Evolutionary conservation across 1,140 invertebrate genomes (phyloP).

Genomic region (Teleogryllus occipitalis): DNA sequence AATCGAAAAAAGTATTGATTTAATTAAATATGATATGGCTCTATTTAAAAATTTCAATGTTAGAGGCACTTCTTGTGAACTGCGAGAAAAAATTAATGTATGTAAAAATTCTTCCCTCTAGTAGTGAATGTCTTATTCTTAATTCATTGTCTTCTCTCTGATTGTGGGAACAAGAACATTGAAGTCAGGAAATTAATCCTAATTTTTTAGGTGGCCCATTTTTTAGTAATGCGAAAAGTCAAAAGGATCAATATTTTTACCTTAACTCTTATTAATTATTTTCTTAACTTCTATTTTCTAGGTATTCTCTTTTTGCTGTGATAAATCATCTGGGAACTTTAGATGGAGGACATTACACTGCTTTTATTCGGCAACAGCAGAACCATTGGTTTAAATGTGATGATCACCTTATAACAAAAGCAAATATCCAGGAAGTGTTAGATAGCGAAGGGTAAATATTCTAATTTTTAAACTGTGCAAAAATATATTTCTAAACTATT

Average conservation of each 20-base stretch:
- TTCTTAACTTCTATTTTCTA: constrained; percentile 27
- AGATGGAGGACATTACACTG: constrained; percentile 91
- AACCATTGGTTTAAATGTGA: constrained; percentile 96
- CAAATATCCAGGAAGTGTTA: constrained; percentile 79
- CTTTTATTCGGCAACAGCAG: constrained; percentile 83
- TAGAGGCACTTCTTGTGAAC: too few species aligned
- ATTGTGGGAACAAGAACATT: not conserved
- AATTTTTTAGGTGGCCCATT: not conserved
- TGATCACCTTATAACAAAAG: constrained; percentile 85
- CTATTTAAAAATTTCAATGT: too few species aligned
- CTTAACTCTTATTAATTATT: not conserved
- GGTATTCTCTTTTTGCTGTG: constrained; percentile 92
- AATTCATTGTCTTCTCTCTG: too few species aligned
- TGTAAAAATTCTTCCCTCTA: too few species aligned
- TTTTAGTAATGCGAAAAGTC: not conserved
- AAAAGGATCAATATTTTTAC: not conserved
- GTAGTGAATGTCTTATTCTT: too few species aligned
- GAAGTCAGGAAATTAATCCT: not conserved
- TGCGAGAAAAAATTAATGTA: too few species aligned
- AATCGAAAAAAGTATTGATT: too few species aligned
- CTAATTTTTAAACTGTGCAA: not conserved
- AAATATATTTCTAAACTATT: not conserved
- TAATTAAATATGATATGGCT: too few species aligned
- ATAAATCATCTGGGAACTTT: constrained; percentile 91
- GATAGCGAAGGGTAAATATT: constrained; percentile 81